Conservation (phyloP, 2,888 invertebrate species). For the Agonopterix arenella region DNA sequence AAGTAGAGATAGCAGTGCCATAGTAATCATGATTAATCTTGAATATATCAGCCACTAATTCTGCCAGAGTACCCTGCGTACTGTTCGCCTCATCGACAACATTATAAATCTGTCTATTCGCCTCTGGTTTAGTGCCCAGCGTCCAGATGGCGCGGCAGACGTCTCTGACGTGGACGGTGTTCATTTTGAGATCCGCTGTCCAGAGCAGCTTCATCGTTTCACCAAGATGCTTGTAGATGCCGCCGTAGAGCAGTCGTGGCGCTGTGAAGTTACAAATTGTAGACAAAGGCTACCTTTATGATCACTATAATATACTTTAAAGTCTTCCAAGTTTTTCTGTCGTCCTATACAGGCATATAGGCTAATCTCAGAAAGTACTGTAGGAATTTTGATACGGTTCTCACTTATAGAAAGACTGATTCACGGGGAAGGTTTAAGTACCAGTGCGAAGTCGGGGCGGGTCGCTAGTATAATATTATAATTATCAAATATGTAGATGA, state of each 20-base stretch:
- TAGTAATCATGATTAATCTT: constrained; percentile 92
- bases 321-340: too few relatives aligned
- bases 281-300: background rate
- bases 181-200: constrained; percentile 89
- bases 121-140: constrained; percentile 72
- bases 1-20: constrained; percentile 86
- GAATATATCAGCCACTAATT: constrained; percentile 88
- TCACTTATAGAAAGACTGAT: too few relatives aligned
- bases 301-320: background rate
- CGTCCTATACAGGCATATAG: too few relatives aligned
- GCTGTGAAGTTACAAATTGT: constrained; percentile 61
- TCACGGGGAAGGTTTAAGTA: too few relatives aligned
- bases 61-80: constrained; percentile 90
- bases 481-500: too few relatives aligned
- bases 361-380: too few relatives aligned
- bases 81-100: constrained; percentile 89
- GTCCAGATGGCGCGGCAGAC: constrained; percentile 90
- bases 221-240: constrained; percentile 90
- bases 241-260: constrained; percentile 90
- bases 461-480: too few relatives aligned
- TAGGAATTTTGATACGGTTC: too few relatives aligned
- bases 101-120: constrained; percentile 83
- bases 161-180: constrained; percentile 92
- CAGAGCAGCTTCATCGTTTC: constrained; percentile 95
- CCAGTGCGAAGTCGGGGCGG: too few relatives aligned